A percentile compares a stretch with the other conserved stretches of the same genome.
These are phyloP conservation scores for Heliconius sara DNA, from an alignment of 2,888 invertebrate species.

Conservation along the genomic window DNA sequence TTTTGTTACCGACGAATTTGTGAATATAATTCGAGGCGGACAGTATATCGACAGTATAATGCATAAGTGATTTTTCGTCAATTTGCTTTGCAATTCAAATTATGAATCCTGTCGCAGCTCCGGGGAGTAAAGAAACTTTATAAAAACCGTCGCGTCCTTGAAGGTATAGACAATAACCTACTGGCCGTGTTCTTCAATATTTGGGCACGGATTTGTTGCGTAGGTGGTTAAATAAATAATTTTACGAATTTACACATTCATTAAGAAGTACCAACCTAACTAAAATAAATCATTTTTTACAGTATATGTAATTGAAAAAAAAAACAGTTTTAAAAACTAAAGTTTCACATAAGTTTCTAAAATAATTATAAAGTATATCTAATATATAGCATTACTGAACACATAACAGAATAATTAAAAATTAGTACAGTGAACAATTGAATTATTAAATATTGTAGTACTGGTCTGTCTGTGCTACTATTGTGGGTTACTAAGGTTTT, in stretches of 20 bases:
- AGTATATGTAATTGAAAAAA: background rate
- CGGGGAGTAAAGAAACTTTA: slow-evolving; percentile 53
- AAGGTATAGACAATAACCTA: slow-evolving; percentile 65
- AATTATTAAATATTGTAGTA: background rate
- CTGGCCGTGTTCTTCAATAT: slow-evolving; percentile 58
- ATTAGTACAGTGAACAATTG: background rate
- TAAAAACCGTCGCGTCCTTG: slow-evolving; percentile 62
- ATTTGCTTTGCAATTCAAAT: slow-evolving; percentile 74
- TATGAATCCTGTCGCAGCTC: slow-evolving; percentile 51
- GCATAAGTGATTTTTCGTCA: slow-evolving; percentile 71
- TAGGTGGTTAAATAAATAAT: background rate
- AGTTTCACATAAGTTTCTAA: background rate
- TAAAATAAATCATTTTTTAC: background rate
- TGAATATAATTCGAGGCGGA: slow-evolving; percentile 65
- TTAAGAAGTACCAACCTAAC: background rate
- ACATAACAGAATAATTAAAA: background rate
- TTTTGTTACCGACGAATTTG: slow-evolving; percentile 60
- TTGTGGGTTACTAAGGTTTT: background rate
- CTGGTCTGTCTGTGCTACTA: background rate
- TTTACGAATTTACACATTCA: background rate
- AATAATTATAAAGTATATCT: background rate
- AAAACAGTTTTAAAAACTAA: background rate
- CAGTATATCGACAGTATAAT: slow-evolving; percentile 57
- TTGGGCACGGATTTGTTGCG: background rate
- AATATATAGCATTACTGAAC: background rate